Conservation (phyloP, 2,797 vertebrate genomes). For the Glossophaga mutica region DNA sequence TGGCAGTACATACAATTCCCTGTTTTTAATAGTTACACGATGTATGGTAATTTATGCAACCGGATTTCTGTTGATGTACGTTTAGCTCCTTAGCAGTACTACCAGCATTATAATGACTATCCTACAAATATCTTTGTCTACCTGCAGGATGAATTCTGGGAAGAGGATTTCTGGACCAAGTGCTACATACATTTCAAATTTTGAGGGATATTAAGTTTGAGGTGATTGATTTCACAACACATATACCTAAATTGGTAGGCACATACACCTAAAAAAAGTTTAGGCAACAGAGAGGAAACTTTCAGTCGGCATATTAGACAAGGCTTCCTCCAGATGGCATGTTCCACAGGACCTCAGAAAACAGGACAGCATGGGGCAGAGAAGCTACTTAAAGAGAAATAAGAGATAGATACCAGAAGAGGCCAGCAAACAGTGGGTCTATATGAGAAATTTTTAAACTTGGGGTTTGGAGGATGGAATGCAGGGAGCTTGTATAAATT, state of each 20-base stretch:
- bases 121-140: neutral
- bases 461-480: neutral
- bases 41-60: neutral
- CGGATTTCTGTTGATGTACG: neutral
- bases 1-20: neutral
- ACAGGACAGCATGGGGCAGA: neutral
- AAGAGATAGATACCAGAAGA: neutral
- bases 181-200: neutral
- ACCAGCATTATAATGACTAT: neutral
- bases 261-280: neutral
- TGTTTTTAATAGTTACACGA: neutral
- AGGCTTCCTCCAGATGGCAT: neutral
- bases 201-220: neutral
- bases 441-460: neutral
- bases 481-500: neutral
- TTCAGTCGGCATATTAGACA: neutral
- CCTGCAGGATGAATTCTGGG: neutral
- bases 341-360: neutral
- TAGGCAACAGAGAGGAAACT: neutral
- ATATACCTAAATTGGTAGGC: neutral
- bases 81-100: neutral
- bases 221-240: neutral
- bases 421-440: neutral
- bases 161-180: conserved; percentile 16
- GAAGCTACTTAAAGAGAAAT: neutral